Evolutionary conservation across 2,113 vertebrate genomes (phyloP).

Genomic region (Vulpes lagopus): DNA sequence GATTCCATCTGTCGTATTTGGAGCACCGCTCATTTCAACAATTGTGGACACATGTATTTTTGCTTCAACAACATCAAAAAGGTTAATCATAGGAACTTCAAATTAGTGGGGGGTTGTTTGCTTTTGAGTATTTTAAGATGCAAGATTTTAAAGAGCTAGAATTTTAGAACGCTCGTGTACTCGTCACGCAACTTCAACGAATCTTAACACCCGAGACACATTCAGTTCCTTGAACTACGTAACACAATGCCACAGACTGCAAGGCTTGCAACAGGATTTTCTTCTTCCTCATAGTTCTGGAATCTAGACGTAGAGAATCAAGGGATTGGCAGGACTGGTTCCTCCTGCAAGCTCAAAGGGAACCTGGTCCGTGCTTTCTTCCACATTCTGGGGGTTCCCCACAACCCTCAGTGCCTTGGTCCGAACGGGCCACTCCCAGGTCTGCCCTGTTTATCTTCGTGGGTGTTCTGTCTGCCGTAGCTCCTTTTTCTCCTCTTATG

Average conservation of each 20-base stretch:
- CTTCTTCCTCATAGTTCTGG: not conserved
- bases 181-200: not conserved
- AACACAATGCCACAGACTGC: not conserved
- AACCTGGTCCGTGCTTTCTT: not conserved
- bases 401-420: no score
- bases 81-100: constrained; percentile 3
- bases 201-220: not conserved
- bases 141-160: not conserved
- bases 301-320: not conserved
- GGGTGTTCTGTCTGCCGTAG: not conserved
- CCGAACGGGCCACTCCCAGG: not conserved
- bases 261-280: not conserved
- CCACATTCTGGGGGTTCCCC: not conserved
- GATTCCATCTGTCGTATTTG: not conserved
- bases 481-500: not conserved
- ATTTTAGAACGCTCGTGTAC: not conserved
- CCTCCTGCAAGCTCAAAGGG: not conserved
- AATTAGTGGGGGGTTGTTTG: not conserved
- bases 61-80: not conserved
- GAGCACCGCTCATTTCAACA: not conserved
- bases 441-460: not conserved
- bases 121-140: not conserved
- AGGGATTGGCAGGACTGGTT: not conserved
- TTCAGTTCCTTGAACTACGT: not conserved
- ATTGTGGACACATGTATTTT: not conserved